Evolutionary conservation across 2,113 vertebrate genomes (phyloP).

Genomic region (cattle (Bos taurus)): ARS-UCD2.0 NC_037338.1:102286001-102286500

Average conservation of each 20-base stretch:
- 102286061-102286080: neutral
- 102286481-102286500: neutral
- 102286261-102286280: neutral
- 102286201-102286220: neutral
- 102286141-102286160: neutral
- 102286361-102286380: rapidly evolving
- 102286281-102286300: rapidly evolving
- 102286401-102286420: neutral
- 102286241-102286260: neutral
- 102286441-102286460: neutral
- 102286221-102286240: neutral
- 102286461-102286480: rapidly evolving
- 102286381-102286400: neutral
- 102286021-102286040: neutral
- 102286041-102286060: neutral
- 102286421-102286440: neutral
- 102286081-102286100: neutral
- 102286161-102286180: neutral
- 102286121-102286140: neutral
- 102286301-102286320: rapidly evolving
- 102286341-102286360: rapidly evolving
- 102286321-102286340: rapidly evolving
- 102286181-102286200: neutral
- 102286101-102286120: neutral
- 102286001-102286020: neutral